Base-by-base conservation (phyloP, 2,113 vertebrate genomes). In the Notothenia rossii region DNA sequence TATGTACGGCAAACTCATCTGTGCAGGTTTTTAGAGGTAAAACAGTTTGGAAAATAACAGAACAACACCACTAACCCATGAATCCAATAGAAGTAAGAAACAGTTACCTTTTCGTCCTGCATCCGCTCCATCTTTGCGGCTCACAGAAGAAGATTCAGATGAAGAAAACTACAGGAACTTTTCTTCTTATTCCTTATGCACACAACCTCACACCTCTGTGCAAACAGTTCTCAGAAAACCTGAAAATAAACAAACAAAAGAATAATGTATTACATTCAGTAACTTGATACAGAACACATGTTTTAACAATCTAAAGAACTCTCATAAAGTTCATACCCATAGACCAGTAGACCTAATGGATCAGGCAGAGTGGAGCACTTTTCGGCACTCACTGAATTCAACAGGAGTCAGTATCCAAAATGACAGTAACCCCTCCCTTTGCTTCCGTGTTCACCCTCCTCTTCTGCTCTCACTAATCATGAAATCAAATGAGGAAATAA, bases 71-170 rank as follows among this genome's bases (percentile, higher is more conserved):
- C 33, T 10, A 15, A 17, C 1, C 3, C 4, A 18, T 9, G 20
- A 2, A 56, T 25, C 12, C 8, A 58, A n/a, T 4, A 66, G 3
- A 25, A 55, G 17, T 4, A 45, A 63, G 0, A 62, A 59, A 74
- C 11, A 2, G 22, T 66, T 88, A 95, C 95, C 93, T 92, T 94
- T 0, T 89, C 88, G n/a, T 93, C 91, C 14, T 87, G 82, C 75
- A 95, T 88, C 10, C 80, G 92, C 79, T 95, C 92, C 94, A 94
- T 95, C 63, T 83, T 87, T 29, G 61, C 15, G 72, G 65, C 50
- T 79, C 55, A 40, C 51, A 48, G 9, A 65, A 48, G 9, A 65
- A 70, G 79, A 7, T 17, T 25, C 3, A 55, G 50, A 49, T 13
- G 60, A 60, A 77, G 60, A 60, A 77, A 46, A 64, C 2, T 46